phyloP scores from a whole-genome alignment of 2,797 vertebrate genomes.

The Tachyglossus aculeatus region DNA sequence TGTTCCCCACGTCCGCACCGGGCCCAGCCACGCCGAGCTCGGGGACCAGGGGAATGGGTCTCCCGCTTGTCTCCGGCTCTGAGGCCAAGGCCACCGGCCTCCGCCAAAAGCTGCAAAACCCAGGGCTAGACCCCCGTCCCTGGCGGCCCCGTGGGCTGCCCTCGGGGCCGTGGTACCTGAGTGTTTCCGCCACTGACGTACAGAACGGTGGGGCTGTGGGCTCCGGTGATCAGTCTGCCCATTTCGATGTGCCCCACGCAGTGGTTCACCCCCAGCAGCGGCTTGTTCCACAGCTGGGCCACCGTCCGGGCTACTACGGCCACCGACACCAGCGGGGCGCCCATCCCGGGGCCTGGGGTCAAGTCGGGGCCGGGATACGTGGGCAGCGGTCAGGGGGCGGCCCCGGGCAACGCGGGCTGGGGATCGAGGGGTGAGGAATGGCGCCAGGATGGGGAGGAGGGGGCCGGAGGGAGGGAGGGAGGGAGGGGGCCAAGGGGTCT shows the following conservation, averaged over 20 bases:
- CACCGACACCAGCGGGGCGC: conserved; percentile 84
- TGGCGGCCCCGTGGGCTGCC: too few species aligned
- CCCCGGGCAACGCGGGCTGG: too few species aligned
- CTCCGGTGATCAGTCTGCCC: conserved; percentile 87
- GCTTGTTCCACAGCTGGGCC: conserved; percentile 88
- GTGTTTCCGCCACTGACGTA: conserved; percentile 96
- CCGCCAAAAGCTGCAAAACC: too few species aligned
- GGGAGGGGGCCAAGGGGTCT: too few species aligned
- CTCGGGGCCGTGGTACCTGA: conserved; percentile 83
- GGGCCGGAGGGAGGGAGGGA: background rate
- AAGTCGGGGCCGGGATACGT: background rate
- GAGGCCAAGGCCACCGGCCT: too few species aligned
- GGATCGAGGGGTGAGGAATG: too few species aligned
- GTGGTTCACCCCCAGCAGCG: conserved; percentile 90
- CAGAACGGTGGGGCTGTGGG: conserved; percentile 87
- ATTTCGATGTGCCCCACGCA: conserved; percentile 96
- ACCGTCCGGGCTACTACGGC: conserved; percentile 90
- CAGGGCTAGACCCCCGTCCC: too few species aligned
- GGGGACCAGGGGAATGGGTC: too few species aligned
- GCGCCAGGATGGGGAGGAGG: background rate
- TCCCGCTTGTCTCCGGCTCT: too few species aligned
- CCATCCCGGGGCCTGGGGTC: conserved; percentile 90
- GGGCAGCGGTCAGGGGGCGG: too few species aligned
- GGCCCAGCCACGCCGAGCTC: too few species aligned
- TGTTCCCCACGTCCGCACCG: too few species aligned